phyloP scores from a whole-genome alignment of 2,888 invertebrate genomes.

The Eristalinus sepulchralis region DNA sequence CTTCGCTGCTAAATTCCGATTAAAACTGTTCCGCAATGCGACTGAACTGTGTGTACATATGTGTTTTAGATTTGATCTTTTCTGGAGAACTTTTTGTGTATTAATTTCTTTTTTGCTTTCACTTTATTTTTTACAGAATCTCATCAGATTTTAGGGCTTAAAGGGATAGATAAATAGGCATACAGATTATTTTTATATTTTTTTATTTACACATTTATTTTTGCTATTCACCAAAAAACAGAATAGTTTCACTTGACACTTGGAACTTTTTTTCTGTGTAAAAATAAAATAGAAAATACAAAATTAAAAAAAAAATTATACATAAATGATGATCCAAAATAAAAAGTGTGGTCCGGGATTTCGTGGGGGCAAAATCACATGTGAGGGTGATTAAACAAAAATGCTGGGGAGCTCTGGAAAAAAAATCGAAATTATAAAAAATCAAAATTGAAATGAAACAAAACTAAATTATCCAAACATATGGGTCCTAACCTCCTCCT shows the following conservation, averaged over 20 bases:
- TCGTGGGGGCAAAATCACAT: not conserved
- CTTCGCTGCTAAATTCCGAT: constrained; percentile 34
- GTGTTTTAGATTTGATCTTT: constrained; percentile 4
- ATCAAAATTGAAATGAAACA: not conserved
- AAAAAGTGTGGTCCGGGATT: not conserved
- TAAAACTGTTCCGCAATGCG: constrained; percentile 18
- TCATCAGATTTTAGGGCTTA: not conserved
- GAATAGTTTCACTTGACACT: constrained; percentile 16
- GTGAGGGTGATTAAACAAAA: not conserved
- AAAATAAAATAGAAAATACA: not conserved
- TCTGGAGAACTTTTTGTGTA: constrained; percentile 9
- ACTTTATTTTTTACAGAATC: constrained; percentile 20
- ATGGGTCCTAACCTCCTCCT: constrained; percentile 10
- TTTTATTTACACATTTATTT: not conserved
- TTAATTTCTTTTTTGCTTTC: constrained; percentile 1
- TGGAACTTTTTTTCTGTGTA: not conserved
- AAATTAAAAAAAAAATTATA: not conserved
- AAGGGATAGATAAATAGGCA: not conserved
- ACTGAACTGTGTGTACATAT: constrained; percentile 18
- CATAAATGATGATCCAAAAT: not conserved
- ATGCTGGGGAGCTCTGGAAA: not conserved
- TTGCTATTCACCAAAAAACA: not conserved
- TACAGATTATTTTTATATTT: not conserved
- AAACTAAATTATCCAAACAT: constrained; percentile 37
- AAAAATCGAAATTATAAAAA: no score